Conservation (phyloP, 2,888 invertebrate genomes). For the Chydorus sphaericus region DNA sequence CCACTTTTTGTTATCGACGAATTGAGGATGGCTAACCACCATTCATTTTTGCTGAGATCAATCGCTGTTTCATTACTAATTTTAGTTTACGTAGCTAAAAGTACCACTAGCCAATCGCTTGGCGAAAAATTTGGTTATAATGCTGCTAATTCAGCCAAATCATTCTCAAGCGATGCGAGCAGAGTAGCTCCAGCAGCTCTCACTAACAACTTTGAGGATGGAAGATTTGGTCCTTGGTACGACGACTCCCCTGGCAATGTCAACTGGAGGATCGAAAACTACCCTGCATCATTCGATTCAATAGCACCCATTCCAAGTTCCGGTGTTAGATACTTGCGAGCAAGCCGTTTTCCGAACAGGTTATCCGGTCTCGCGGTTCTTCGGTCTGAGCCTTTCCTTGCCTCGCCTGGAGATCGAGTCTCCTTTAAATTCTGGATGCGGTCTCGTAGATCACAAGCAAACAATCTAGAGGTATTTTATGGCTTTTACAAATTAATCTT, state of each 20-base stretch:
- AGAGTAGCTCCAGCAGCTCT: neutral
- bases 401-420: conserved; percentile 1
- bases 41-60: no score
- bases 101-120: no score
- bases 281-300: neutral
- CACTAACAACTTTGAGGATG: neutral
- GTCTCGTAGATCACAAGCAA: neutral
- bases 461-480: neutral
- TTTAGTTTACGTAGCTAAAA: no score
- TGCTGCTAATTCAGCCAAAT: no score
- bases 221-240: neutral
- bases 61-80: no score
- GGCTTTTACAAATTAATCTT: neutral
- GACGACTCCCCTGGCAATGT: conserved; percentile 1
- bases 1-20: no score
- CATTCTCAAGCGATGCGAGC: no score
- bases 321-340: neutral
- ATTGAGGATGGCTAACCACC: no score
- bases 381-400: neutral
- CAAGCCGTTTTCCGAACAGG: neutral
- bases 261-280: neutral
- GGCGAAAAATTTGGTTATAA: no score
- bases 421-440: conserved; percentile 3
- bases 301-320: neutral
- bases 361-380: neutral